Conservation (phyloP, 2,888 invertebrate genomes). For the Pollenia griseotomentosa region DNA sequence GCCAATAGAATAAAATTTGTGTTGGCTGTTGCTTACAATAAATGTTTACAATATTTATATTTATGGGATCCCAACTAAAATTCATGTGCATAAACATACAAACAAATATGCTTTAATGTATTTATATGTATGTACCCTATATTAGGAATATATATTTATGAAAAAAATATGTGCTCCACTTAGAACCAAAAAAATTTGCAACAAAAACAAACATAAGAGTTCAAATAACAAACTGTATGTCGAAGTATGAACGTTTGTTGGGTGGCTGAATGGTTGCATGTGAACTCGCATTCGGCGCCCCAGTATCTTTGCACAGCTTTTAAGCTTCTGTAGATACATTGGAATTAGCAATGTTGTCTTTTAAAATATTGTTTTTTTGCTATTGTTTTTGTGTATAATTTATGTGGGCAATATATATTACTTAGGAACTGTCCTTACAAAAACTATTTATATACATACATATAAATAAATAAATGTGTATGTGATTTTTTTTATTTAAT, state of each 20-base stretch:
- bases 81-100: not conserved
- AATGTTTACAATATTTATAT: constrained; percentile 61
- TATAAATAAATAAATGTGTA: not conserved
- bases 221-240: not conserved
- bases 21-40: constrained; percentile 57
- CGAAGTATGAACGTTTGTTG: not conserved
- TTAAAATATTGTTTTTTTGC: constrained; percentile 52
- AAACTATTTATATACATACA: constrained; percentile 7
- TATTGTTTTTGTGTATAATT: constrained; percentile 47
- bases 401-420: constrained; percentile 54
- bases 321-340: constrained; percentile 49
- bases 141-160: not conserved
- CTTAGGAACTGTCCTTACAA: constrained; percentile 26
- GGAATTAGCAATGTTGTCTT: constrained; percentile 65
- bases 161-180: not conserved
- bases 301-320: constrained; percentile 24
- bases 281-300: not conserved
- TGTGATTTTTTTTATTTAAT: constrained; percentile 2
- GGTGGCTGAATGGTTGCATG: not conserved
- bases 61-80: constrained; percentile 49
- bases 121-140: not conserved
- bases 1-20: constrained; percentile 63
- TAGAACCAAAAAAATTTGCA: constrained; percentile 7
- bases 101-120: not conserved
- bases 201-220: not conserved